Evolutionary conservation across 2,888 invertebrate genomes (phyloP), one percentile per base, ranked within the genome.

Genomic region (Scaptodrosophila latifasciaeformis): DNA sequence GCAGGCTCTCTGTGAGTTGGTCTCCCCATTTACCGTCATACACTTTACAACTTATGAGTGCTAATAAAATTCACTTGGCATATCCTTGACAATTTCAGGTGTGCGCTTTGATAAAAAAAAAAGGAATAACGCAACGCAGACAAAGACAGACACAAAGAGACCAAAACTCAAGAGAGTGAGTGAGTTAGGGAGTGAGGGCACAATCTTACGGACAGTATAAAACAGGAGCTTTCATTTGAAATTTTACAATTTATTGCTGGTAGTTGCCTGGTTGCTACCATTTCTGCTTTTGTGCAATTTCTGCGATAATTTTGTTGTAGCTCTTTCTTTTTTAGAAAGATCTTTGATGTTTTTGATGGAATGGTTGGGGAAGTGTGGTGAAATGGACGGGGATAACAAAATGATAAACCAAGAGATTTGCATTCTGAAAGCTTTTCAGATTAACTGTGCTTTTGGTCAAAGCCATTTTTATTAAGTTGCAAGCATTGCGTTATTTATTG

Each of bases 31-130:
- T n/a, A n/a, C n/a, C n/a, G 47, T 50, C 72, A 62, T 72, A 69
- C 79, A 72, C 66, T 69, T 69, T 76, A 69, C 76, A 79, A 66
- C 72, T 79, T 72, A 72, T 72, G 72, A 72, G 66, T 72, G 59
- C 70, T 72, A 78, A 72, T 75, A 72, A 72, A 72, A 72, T 72
- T 78, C 72, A 62, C 76, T 78, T 60, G 63, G 64, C 72, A 68
- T 61, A 64, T 62, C 72, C 51, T 57, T 59, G 66, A 54, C 71
- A 55, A 70, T 66, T 66, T 51, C 78, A 72, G 72, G 79, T 72
- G 72, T 58, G 57, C 62, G 50, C 54, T 55, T 43, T 55, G 67
- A 74, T 74, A 77, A 70, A 53, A 56, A 10, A 49, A 40, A 29
- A 21, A 29, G 10, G 30, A n/a, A n/a, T n/a, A n/a, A n/a, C n/a